Base-by-base conservation (phyloP, 2,113 vertebrate genomes). In the Coreoperca whiteheadi region DNA sequence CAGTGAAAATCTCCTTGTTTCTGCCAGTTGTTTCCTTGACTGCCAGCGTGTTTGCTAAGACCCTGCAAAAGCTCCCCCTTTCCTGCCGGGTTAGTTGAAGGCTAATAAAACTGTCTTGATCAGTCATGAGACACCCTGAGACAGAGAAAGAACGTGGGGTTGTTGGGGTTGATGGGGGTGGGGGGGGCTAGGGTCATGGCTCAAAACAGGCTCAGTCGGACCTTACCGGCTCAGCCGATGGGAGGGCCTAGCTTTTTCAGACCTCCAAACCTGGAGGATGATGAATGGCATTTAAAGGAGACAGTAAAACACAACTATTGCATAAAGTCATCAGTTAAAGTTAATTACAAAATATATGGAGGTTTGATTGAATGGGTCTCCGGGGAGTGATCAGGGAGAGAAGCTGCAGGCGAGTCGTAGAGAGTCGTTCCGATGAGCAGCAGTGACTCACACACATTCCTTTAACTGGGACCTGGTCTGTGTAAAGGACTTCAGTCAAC, bases 71-170 rank as follows among this genome's bases (percentile, higher is more conserved):
- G 87, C 90, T 86, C 85, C 91, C 92, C 87, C 87, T 92, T 96
- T 95, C 93, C 94, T 95, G 94, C 86, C 73, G 51, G 79, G 86
- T 91, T 92, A 66, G 91, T 91, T 72, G 14, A 61, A 89, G 80
- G 89, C 91, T 92, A 94, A 93, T 94, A 91, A 96, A 94, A 92
- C 92, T 95, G 93, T 94, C 94, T 85, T 80, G 88, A 92, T 90
- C 86, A 82, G 92, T 92, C 93, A 94, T 73, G 71, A 91, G 91
- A 94, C 91, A 93, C 89, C 64, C 75, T 78, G 61, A 87, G 80
- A 85, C 72, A 81, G 30, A 71, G 30, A 85, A 63, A 34, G 75
- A 20, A 32, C n/a, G 53, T 68, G 76, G 66, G 37, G 41, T 77
- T 60, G 61, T 48, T 73, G 37, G 37, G 37, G 37, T 6, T 39